Evolutionary conservation across 2,888 invertebrate genomes (phyloP).

Genomic region (Ornithoptera alexandrae): DNA sequence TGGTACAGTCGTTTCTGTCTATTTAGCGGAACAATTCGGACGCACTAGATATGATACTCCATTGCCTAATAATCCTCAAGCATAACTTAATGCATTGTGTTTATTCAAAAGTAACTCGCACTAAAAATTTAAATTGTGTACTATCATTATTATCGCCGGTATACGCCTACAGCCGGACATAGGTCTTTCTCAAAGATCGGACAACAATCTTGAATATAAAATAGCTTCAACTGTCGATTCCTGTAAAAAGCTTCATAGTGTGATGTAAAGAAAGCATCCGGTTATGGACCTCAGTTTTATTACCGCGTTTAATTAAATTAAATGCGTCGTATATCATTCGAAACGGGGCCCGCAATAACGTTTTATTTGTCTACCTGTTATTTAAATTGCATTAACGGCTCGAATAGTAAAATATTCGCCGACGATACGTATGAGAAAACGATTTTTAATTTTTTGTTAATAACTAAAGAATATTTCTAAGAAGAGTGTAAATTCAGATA

Average conservation of each 20-base stretch:
- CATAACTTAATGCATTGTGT: no score
- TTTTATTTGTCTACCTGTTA: conserved; percentile 22
- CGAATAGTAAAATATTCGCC: neutral
- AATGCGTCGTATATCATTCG: conserved; percentile 26
- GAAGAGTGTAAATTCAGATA: no score
- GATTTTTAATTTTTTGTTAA: neutral
- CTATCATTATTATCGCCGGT: no score
- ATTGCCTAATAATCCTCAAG: no score
- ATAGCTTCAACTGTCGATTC: conserved; percentile 10
- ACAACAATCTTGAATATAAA: neutral
- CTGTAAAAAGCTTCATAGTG: conserved; percentile 13
- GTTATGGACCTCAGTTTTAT: conserved; percentile 14
- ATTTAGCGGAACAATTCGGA: no score
- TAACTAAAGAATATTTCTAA: neutral
- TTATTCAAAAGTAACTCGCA: no score
- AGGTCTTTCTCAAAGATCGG: neutral
- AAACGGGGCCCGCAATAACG: conserved; percentile 18
- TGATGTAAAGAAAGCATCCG: conserved; percentile 13
- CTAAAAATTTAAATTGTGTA: no score
- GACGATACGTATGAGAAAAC: neutral
- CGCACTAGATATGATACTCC: no score
- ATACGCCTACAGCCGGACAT: no score
- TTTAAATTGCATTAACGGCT: conserved; percentile 15
- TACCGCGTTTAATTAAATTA: conserved; percentile 29
- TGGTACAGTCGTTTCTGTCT: no score